A percentile compares a stretch with the other conserved stretches of the same genome.
These are phyloP conservation scores for Pachliopta kotzebuea DNA, from an alignment of 2,888 invertebrate species.

Conservation along the genomic window DNA sequence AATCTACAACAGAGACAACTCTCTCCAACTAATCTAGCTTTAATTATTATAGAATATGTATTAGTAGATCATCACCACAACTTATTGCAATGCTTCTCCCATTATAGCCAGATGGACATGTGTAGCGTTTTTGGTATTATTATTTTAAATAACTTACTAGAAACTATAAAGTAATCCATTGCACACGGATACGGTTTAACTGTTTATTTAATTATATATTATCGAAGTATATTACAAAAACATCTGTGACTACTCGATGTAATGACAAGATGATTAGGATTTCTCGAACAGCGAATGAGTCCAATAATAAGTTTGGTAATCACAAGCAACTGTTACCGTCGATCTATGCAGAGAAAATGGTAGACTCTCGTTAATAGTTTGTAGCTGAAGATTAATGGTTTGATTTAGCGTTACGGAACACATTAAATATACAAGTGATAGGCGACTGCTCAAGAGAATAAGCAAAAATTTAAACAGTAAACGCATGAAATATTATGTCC, in stretches of 20 bases:
- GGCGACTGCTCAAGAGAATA: background rate
- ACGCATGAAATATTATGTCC: too few relatives aligned
- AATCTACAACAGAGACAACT: too few relatives aligned
- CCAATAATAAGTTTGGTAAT: constrained; percentile 43
- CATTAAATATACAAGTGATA: constrained; percentile 5
- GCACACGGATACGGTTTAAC: constrained; percentile 1
- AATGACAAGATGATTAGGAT: constrained; percentile 40
- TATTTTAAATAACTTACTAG: background rate
- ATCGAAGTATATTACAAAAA: constrained; percentile 29
- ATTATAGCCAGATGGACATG: too few relatives aligned
- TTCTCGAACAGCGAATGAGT: constrained; percentile 35
- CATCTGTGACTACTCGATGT: constrained; percentile 28
- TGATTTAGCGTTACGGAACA: constrained; percentile 27
- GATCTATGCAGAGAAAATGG: constrained; percentile 39
- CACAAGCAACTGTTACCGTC: constrained; percentile 34
- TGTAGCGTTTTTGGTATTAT: background rate
- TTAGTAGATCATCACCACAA: too few relatives aligned
- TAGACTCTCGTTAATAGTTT: constrained; percentile 36
- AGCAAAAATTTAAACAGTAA: too few relatives aligned
- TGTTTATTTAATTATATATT: constrained; percentile 33
- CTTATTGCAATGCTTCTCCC: too few relatives aligned
- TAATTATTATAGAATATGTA: too few relatives aligned
- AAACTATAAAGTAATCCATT: background rate
- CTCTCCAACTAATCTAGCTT: too few relatives aligned
- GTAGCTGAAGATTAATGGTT: constrained; percentile 39